phyloP scores from a whole-genome alignment of 1,140 invertebrate genomes.

The Drosophila orosa region DNA sequence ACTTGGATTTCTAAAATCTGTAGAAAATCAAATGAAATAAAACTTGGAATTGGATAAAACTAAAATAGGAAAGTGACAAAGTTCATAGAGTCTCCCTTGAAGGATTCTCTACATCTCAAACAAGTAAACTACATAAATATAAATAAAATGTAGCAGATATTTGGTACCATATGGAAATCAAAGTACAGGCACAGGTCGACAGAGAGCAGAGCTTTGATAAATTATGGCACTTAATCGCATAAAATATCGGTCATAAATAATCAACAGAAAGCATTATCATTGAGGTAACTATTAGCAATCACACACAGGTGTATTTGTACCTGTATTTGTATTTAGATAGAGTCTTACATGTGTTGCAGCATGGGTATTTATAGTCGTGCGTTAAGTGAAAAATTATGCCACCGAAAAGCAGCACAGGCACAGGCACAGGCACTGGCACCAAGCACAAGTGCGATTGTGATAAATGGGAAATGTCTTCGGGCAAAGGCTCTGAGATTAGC shows the following conservation, averaged over 20 bases:
- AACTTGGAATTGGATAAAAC: neutral
- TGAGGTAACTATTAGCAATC: constrained; percentile 75
- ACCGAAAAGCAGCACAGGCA: constrained; percentile 26
- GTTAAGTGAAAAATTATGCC: constrained; percentile 82
- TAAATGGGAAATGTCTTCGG: constrained; percentile 72
- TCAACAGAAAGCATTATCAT: constrained; percentile 73
- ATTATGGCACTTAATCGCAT: constrained; percentile 73
- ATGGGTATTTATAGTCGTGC: constrained; percentile 74
- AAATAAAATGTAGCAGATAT: neutral
- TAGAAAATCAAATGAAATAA: no score
- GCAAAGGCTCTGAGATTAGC: constrained; percentile 66
- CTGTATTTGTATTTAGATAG: constrained; percentile 42
- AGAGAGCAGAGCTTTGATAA: constrained; percentile 56
- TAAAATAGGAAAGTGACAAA: neutral
- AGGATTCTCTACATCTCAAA: neutral
- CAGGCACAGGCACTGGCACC: constrained; percentile 13
- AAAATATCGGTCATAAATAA: constrained; percentile 75
- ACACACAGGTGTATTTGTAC: constrained; percentile 41
- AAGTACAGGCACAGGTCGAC: constrained; percentile 4
- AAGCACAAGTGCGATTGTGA: constrained; percentile 65
- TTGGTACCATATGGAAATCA: constrained; percentile 9
- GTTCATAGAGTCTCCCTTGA: no score
- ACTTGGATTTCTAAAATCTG: no score
- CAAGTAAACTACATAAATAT: neutral
- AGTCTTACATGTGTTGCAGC: constrained; percentile 59